A percentile compares a stretch with the other conserved stretches of the same genome.
Conservation (phyloP, 2,888 invertebrate genomes). For the Chromoteleia sp. region DNA sequence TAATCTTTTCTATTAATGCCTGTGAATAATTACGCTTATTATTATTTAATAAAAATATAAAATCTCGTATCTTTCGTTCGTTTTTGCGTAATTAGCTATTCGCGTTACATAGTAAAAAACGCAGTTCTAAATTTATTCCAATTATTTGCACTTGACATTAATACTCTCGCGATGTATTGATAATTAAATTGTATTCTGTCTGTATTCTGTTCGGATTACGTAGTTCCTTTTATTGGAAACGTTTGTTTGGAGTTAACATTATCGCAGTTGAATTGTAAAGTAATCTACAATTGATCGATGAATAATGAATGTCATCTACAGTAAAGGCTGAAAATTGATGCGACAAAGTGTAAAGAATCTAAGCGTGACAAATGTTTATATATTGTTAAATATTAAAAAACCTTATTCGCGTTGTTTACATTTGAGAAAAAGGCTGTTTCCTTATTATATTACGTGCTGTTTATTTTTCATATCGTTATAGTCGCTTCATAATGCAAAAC, state of each 20-base stretch:
- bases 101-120: background rate
- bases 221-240: too few species aligned
- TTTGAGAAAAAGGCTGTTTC: slow-evolving; percentile 25
- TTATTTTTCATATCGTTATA: slow-evolving; percentile 21
- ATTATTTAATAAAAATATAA: too few species aligned
- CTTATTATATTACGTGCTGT: slow-evolving; percentile 26
- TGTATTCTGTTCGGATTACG: too few species aligned
- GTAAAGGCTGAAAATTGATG: too few species aligned
- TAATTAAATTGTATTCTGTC: background rate
- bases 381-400: slow-evolving; percentile 28
- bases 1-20: too few species aligned
- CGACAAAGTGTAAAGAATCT: background rate
- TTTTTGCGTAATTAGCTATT: slow-evolving; percentile 6
- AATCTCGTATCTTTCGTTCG: background rate
- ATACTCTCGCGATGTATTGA: background rate
- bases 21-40: too few species aligned
- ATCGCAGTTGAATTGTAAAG: too few species aligned
- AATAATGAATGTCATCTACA: too few species aligned
- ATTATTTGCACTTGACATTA: background rate
- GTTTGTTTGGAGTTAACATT: too few species aligned
- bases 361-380: background rate
- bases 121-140: slow-evolving; percentile 4
- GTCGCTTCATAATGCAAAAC: background rate
- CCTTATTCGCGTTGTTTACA: slow-evolving; percentile 3
- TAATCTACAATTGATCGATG: too few species aligned